Percentiles rank a stretch among this genome's conserved stretches.
phyloP scores from a whole-genome alignment of 1,140 invertebrate species.

The Phortica variegata region DNA sequence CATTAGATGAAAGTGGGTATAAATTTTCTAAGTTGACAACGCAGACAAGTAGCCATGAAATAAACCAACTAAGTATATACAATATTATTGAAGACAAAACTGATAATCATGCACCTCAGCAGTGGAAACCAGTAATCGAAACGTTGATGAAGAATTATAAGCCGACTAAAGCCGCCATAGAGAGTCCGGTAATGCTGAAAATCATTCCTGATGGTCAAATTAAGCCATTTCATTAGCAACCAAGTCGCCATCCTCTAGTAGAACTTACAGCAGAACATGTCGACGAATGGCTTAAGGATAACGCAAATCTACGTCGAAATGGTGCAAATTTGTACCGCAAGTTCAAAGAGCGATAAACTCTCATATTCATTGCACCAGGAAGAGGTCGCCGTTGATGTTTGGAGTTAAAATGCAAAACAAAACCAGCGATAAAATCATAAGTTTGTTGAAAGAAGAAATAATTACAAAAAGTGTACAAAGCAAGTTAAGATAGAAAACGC shows the following conservation, averaged over 20 bases:
- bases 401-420: conserved; percentile 30
- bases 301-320: conserved; percentile 5
- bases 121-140: conserved; percentile 1
- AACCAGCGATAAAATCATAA: conserved; percentile 25
- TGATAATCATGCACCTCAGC: conserved; percentile 1
- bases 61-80: conserved; percentile 4
- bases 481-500: too few species aligned
- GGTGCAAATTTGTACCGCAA: too few species aligned
- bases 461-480: too few species aligned
- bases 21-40: not conserved
- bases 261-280: not conserved
- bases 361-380: conserved; percentile 37
- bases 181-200: not conserved
- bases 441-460: conserved; percentile 40
- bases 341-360: conserved; percentile 40
- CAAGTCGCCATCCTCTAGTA: not conserved
- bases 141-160: conserved; percentile 4
- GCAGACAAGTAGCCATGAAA: not conserved
- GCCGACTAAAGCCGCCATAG: not conserved
- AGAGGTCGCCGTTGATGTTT: conserved; percentile 39
- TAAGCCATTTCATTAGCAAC: conserved; percentile 1
- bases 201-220: not conserved
- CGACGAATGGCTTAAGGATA: not conserved
- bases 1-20: not conserved
- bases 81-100: not conserved